Conservation (phyloP, 1,140 invertebrate species). For the Heliconius congener region DNA sequence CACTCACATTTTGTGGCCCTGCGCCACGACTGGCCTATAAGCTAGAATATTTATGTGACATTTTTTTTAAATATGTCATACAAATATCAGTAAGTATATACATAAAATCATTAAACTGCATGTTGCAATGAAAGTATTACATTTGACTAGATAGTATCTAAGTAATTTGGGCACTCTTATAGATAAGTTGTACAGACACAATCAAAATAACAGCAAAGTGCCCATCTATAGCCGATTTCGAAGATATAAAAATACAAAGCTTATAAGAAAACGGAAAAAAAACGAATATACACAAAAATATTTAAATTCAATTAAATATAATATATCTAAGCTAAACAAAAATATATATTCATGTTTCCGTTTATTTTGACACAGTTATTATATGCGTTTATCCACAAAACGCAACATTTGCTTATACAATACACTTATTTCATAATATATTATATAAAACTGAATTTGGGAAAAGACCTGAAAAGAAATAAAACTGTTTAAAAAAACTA, state of each 20-base stretch:
- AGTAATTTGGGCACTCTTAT: neutral
- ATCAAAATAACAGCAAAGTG: neutral
- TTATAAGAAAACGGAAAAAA: neutral
- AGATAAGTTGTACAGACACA: neutral
- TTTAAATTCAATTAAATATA: neutral
- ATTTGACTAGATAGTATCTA: constrained; percentile 1
- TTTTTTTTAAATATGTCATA: neutral
- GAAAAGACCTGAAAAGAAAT: no score
- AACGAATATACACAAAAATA: neutral
- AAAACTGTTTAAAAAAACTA: no score
- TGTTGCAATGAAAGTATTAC: neutral
- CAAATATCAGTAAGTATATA: neutral
- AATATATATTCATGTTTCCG: neutral
- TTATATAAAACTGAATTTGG: no score
- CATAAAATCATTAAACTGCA: neutral
- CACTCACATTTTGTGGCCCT: no score
- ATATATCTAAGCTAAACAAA: neutral
- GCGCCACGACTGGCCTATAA: no score
- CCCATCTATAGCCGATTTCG: neutral
- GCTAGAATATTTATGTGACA: neutral
- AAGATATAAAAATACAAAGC: neutral
- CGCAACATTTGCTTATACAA: no score
- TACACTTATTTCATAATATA: no score
- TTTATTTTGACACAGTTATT: no score
- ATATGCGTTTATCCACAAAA: no score